These are phyloP conservation scores for Dioctria linearis DNA, from an alignment of 2,888 invertebrate genomes.

Conservation along the genomic window DNA sequence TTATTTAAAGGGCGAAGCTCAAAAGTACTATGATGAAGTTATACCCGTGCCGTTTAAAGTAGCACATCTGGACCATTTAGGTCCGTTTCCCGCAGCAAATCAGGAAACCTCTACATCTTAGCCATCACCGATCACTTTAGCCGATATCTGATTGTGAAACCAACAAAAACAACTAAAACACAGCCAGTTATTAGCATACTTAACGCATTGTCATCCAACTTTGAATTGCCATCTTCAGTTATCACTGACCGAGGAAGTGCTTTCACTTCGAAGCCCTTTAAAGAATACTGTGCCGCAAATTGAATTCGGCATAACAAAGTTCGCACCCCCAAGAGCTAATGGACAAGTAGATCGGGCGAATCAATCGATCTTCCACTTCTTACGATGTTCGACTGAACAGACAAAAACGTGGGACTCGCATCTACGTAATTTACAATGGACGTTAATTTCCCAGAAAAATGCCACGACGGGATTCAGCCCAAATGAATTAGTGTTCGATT, in stretches of 20 bases:
- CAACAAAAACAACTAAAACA: constrained; percentile 37
- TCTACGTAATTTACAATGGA: background rate
- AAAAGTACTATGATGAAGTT: too few species aligned
- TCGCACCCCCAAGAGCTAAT: constrained; percentile 54
- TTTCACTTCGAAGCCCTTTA: constrained; percentile 57
- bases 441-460: background rate
- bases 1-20: too few species aligned
- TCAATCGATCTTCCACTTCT: background rate
- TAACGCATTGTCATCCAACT: constrained; percentile 33
- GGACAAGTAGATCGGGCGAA: constrained; percentile 54
- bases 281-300: constrained; percentile 47
- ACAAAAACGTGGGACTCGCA: background rate
- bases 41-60: too few species aligned
- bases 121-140: constrained; percentile 56
- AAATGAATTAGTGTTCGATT: constrained; percentile 5
- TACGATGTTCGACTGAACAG: background rate
- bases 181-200: constrained; percentile 45
- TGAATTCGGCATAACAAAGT: constrained; percentile 45
- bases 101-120: too few species aligned
- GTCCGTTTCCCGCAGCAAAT: too few species aligned
- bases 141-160: constrained; percentile 54
- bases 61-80: too few species aligned
- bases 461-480: background rate
- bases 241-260: constrained; percentile 57
- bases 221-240: constrained; percentile 45